Evolutionary conservation across 2,888 invertebrate species (phyloP).

Genomic region (Bellardia bayeri): DNA sequence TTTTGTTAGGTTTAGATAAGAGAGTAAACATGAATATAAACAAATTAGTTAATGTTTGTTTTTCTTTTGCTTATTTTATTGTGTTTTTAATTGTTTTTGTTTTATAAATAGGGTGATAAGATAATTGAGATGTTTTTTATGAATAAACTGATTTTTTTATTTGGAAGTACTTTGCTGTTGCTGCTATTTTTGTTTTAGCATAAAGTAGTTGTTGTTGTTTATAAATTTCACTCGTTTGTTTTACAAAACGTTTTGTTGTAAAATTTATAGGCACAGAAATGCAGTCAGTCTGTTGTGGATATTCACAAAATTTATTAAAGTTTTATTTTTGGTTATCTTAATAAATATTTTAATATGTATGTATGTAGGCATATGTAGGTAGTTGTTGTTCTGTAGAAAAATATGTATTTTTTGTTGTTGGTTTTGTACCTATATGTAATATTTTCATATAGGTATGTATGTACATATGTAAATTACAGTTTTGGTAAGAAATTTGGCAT

Average conservation of each 20-base stretch:
- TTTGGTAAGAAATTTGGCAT: constrained; percentile 18
- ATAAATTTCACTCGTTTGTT: constrained; percentile 14
- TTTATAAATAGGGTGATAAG: neutral
- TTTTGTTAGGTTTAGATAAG: neutral
- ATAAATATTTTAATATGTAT: neutral
- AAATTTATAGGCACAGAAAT: constrained; percentile 58
- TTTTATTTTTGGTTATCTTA: neutral
- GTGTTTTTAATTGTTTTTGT: constrained; percentile 3
- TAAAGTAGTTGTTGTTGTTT: constrained; percentile 22
- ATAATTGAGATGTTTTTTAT: constrained; percentile 3
- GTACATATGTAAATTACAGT: neutral
- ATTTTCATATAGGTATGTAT: neutral
- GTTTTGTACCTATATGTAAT: neutral
- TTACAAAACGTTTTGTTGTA: constrained; percentile 28
- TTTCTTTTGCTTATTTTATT: neutral
- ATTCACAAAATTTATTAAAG: neutral
- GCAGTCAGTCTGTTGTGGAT: constrained; percentile 45
- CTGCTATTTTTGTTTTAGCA: neutral
- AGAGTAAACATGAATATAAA: constrained; percentile 39
- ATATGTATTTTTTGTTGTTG: neutral
- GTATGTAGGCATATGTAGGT: neutral
- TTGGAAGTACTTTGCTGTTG: constrained; percentile 19
- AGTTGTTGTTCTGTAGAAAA: constrained; percentile 4
- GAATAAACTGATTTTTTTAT: neutral
- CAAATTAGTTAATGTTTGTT: constrained; percentile 28